These are phyloP conservation scores for Gnathonemus echidnorhynchus DNA, from an alignment of 2,113 vertebrate species.

Conservation along the genomic window DNA sequence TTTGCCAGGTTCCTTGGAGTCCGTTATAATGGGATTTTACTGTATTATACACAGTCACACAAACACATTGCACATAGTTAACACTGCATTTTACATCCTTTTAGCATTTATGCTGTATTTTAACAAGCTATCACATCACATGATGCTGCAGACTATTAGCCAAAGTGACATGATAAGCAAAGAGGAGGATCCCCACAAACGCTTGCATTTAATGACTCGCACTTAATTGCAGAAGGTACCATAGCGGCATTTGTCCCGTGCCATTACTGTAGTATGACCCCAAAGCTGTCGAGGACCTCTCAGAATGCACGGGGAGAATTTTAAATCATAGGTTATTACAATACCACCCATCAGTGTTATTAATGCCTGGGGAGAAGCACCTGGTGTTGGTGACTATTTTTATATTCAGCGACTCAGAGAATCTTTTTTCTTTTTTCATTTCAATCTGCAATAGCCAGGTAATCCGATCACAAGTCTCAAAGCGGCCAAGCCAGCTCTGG, in stretches of 20 bases:
- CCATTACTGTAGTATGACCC: neutral
- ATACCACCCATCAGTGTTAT: constrained; percentile 10
- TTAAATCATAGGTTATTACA: neutral
- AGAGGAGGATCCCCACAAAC: neutral
- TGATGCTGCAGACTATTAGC: neutral
- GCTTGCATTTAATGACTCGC: neutral
- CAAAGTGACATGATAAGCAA: neutral
- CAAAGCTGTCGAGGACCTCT: neutral
- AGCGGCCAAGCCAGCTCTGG: neutral
- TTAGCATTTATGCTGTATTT: neutral
- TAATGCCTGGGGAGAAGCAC: neutral
- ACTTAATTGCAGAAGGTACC: neutral
- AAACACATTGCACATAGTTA: neutral
- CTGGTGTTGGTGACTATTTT: constrained; percentile 1
- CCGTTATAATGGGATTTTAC: too few species aligned
- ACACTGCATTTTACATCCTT: neutral
- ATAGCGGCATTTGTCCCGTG: neutral
- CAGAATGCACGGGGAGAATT: constrained; percentile 2
- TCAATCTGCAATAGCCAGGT: neutral
- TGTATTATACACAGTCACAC: neutral
- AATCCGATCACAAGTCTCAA: neutral
- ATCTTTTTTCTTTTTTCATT: neutral
- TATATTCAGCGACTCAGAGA: neutral
- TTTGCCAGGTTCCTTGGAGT: too few species aligned
- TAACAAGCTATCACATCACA: neutral